A percentile compares a stretch with the other conserved stretches of the same genome.
Conservation (phyloP, 2,888 invertebrate species). For the Tiliacea citrago region DNA sequence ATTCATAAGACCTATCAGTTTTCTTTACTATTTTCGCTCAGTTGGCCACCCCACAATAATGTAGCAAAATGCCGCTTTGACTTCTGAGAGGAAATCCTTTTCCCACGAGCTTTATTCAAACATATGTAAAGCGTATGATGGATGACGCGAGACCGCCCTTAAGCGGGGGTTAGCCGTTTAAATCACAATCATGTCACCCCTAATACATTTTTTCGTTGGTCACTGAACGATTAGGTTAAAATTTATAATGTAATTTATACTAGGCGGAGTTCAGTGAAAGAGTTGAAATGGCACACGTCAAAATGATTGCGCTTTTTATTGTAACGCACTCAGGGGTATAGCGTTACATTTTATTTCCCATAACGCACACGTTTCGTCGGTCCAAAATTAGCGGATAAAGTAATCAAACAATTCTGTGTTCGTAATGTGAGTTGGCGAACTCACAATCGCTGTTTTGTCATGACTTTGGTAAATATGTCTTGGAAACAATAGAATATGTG, state of each 20-base stretch:
- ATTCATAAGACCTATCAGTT: constrained; percentile 24
- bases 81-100: constrained; percentile 91
- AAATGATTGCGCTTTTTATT: constrained; percentile 87
- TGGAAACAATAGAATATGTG: constrained; percentile 78
- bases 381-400: constrained; percentile 63
- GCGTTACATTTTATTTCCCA: constrained; percentile 72
- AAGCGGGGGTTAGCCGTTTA: constrained; percentile 86
- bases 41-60: constrained; percentile 77
- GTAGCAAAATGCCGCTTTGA: constrained; percentile 85
- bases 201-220: constrained; percentile 87
- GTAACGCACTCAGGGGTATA: constrained; percentile 79
- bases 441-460: constrained; percentile 70
- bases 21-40: constrained; percentile 21
- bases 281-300: constrained; percentile 87
- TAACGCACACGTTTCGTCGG: constrained; percentile 43
- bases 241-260: constrained; percentile 89
- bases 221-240: constrained; percentile 82
- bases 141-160: constrained; percentile 86
- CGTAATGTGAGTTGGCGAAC: constrained; percentile 74
- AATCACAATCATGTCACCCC: constrained; percentile 87
- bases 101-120: constrained; percentile 91
- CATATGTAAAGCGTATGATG: constrained; percentile 91
- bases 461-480: constrained; percentile 79
- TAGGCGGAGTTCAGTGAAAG: constrained; percentile 77
- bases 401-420: constrained; percentile 73